These are phyloP conservation scores for Yponomeuta malinellus DNA, from an alignment of 2,888 invertebrate species.

Conservation along the genomic window DNA sequence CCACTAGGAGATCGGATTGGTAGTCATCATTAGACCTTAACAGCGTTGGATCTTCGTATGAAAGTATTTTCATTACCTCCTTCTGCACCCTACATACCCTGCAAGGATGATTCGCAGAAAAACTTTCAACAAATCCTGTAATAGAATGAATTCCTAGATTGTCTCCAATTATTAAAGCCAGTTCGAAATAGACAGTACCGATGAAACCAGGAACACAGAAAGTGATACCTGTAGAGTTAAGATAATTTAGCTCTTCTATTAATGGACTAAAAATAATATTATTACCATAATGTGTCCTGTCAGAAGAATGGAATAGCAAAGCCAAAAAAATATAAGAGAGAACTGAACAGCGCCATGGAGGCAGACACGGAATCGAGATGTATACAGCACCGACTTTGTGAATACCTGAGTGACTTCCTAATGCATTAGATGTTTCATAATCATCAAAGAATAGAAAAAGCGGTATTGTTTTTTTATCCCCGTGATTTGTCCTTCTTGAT, in stretches of 20 bases:
- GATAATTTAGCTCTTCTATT: slow-evolving; percentile 15
- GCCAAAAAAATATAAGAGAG: slow-evolving; percentile 18
- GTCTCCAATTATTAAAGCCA: slow-evolving; percentile 22
- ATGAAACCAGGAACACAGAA: slow-evolving; percentile 11
- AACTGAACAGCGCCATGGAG: slow-evolving; percentile 16
- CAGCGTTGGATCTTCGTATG: slow-evolving; percentile 12
- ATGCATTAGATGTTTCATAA: slow-evolving; percentile 20
- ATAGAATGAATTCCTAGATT: slow-evolving; percentile 23
- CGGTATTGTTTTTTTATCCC: slow-evolving; percentile 13
- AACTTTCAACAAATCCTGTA: slow-evolving; percentile 22
- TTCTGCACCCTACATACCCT: slow-evolving; percentile 15
- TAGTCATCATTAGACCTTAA: slow-evolving; percentile 8
- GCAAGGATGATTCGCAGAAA: slow-evolving; percentile 19
- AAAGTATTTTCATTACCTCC: slow-evolving; percentile 13
- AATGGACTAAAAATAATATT: slow-evolving; percentile 13
- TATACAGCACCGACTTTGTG: slow-evolving; percentile 23
- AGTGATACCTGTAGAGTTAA: slow-evolving; percentile 13
- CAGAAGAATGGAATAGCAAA: slow-evolving; percentile 17
- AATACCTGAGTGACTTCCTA: slow-evolving; percentile 21
- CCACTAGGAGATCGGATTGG: background rate
- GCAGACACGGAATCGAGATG: slow-evolving; percentile 18
- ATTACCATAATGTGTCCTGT: slow-evolving; percentile 20
- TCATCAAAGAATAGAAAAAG: slow-evolving; percentile 21
- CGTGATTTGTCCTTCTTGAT: background rate
- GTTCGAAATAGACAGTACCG: slow-evolving; percentile 20